A percentile compares a stretch with the other conserved stretches of the same genome.
Conservation (phyloP, 2,888 invertebrate genomes). For the Siphlonurus alternatus region DNA sequence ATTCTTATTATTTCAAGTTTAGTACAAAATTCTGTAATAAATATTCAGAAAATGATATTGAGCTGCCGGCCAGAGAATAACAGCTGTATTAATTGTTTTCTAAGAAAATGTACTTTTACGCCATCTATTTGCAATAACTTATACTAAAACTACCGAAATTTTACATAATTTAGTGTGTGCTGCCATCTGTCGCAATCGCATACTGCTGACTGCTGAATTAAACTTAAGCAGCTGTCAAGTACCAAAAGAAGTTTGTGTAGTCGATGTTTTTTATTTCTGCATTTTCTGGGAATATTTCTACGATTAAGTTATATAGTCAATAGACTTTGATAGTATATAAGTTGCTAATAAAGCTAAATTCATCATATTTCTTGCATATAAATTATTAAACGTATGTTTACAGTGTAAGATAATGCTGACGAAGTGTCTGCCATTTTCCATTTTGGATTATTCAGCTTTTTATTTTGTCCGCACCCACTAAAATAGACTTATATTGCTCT, state of each 20-base stretch:
- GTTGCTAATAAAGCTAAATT: no score
- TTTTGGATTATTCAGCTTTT: neutral
- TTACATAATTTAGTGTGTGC: neutral
- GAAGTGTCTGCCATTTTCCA: neutral
- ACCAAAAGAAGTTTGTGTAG: neutral
- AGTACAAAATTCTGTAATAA: neutral
- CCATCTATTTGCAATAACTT: neutral
- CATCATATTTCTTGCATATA: no score
- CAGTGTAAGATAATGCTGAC: neutral
- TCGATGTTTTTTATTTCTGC: neutral
- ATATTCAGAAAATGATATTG: no score
- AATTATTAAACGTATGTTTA: neutral
- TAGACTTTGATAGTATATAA: no score
- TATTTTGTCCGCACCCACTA: neutral
- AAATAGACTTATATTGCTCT: neutral
- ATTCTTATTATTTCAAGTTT: neutral
- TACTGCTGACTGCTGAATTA: no score
- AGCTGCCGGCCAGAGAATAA: neutral
- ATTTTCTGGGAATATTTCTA: no score
- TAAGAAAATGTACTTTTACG: neutral
- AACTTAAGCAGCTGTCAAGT: neutral
- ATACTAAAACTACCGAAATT: neutral
- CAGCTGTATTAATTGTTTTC: neutral
- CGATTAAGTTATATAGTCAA: no score
- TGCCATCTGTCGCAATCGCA: neutral